These are phyloP conservation scores for Thripadectes ignobilis DNA, from an alignment of 2,797 vertebrate species.

Conservation along the genomic window DNA sequence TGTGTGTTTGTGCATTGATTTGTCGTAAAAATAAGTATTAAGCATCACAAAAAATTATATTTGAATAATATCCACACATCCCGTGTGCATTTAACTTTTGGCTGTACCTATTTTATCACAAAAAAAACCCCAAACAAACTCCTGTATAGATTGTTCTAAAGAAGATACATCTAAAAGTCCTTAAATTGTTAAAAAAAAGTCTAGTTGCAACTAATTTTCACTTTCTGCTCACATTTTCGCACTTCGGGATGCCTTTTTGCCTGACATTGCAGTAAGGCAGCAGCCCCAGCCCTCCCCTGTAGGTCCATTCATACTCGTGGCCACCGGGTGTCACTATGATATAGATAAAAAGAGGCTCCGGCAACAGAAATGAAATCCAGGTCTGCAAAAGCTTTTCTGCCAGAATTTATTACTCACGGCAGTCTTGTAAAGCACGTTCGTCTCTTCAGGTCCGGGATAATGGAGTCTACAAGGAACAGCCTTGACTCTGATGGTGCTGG, in stretches of 20 bases:
- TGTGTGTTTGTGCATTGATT: not conserved
- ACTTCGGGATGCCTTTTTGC: not conserved
- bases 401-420: not conserved
- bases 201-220: not conserved
- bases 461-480: not conserved
- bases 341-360: not conserved
- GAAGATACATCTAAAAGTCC: not conserved
- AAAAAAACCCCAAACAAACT: no score
- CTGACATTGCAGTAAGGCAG: not conserved
- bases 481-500: not conserved
- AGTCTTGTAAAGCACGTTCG: not conserved
- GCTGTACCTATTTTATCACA: not conserved
- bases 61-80: not conserved
- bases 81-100: not conserved
- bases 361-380: no score
- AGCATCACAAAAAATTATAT: not conserved
- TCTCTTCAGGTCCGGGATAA: not conserved
- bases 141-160: not conserved
- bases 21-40: not conserved
- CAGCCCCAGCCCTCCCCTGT: accelerated
- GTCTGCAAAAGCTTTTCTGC: not conserved
- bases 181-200: not conserved
- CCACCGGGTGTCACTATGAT: conserved; percentile 72
- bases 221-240: not conserved
- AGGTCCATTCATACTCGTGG: not conserved